Conservation (phyloP, 2,113 vertebrate genomes). For the Planiliza haematocheilus region DNA sequence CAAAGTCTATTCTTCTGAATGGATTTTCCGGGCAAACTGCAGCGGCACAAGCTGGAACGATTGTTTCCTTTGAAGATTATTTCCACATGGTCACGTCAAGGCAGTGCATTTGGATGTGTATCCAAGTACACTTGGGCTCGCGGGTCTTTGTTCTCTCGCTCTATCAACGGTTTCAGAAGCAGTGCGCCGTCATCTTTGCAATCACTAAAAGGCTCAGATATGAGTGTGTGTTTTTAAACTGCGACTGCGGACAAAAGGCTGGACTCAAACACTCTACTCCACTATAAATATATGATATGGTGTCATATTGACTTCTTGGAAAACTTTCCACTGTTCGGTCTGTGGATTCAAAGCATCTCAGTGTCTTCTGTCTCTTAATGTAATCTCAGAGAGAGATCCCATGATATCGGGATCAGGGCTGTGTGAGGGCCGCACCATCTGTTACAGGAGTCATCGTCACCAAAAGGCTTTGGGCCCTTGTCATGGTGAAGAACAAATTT, state of each 20-base stretch:
- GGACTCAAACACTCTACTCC: no score
- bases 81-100: conserved; percentile 34
- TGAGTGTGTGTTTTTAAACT: conserved; percentile 4
- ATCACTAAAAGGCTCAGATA: not conserved
- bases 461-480: not conserved
- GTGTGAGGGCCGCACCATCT: not conserved
- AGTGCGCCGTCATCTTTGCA: conserved; percentile 28
- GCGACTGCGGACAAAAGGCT: no score
- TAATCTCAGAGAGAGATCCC: no score
- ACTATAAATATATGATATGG: not conserved
- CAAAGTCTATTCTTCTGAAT: not conserved
- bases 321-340: not conserved
- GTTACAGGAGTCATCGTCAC: not conserved
- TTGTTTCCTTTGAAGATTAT: conserved; percentile 12
- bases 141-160: not conserved
- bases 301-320: not conserved
- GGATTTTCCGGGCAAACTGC: conserved; percentile 2
- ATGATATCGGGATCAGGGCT: not conserved
- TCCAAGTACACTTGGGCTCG: conserved; percentile 11
- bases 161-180: conserved; percentile 16
- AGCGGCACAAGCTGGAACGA: not conserved
- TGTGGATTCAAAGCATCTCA: no score
- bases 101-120: not conserved
- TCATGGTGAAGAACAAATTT: not conserved
- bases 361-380: no score